Conservation (phyloP, 2,888 invertebrate species). For the Noctua janthe region DNA sequence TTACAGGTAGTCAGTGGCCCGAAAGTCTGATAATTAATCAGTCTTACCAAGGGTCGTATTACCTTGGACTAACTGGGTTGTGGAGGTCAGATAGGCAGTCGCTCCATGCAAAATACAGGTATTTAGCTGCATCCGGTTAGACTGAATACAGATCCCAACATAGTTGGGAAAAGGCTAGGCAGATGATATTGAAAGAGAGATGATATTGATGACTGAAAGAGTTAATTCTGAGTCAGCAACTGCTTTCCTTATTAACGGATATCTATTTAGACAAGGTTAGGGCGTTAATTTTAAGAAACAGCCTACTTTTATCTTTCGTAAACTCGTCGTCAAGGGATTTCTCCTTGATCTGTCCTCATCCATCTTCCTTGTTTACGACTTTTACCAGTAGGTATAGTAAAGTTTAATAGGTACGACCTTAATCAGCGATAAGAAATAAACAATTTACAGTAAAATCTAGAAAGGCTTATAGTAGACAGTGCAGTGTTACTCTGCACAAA, state of each 20-base stretch:
- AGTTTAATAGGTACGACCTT: background rate
- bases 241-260: background rate
- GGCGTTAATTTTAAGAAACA: background rate
- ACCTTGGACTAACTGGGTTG: too few relatives aligned
- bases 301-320: background rate
- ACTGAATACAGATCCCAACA: too few relatives aligned
- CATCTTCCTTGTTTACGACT: slow-evolving; percentile 24
- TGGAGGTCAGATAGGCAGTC: too few relatives aligned
- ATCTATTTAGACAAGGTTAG: background rate
- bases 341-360: slow-evolving; percentile 29
- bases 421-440: slow-evolving; percentile 4
- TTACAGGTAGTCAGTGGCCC: too few relatives aligned
- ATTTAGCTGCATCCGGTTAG: too few relatives aligned
- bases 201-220: background rate
- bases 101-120: too few relatives aligned
- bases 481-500: background rate
- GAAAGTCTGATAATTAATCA: too few relatives aligned
- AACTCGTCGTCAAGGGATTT: slow-evolving; percentile 27
- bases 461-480: background rate
- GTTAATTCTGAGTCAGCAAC: too few relatives aligned
- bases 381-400: slow-evolving; percentile 11
- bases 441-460: background rate
- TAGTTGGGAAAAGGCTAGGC: too few relatives aligned
- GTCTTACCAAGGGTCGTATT: too few relatives aligned
- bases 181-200: too few relatives aligned